These are phyloP conservation scores for Siniperca obscura DNA, from an alignment of 2,797 vertebrate species.

Conservation along the genomic window DNA sequence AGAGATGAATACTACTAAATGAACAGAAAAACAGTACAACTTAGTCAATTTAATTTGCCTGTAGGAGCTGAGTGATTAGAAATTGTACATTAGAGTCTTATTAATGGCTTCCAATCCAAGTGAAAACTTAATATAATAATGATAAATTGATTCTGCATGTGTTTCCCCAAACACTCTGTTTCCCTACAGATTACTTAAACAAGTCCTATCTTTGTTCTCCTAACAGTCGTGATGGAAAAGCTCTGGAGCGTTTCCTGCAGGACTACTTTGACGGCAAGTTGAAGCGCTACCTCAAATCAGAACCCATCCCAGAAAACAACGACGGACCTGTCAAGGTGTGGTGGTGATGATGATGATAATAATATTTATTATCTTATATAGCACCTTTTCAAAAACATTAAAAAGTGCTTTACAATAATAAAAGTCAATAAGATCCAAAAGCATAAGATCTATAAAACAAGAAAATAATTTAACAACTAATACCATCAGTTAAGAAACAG, in stretches of 20 bases:
- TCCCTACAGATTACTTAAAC: neutral
- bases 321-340: constrained; percentile 96
- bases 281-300: constrained; percentile 96
- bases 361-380: too few relatives aligned
- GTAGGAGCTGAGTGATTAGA: neutral
- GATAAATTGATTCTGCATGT: neutral
- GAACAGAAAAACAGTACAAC: neutral
- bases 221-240: constrained; percentile 93
- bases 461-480: too few relatives aligned
- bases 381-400: too few relatives aligned
- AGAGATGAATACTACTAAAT: too few relatives aligned
- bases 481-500: too few relatives aligned
- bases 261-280: constrained; percentile 93
- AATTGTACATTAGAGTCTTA: neutral
- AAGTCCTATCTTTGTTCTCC: neutral
- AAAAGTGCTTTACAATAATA: too few relatives aligned
- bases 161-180: neutral
- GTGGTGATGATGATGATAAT: too few relatives aligned
- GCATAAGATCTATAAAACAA: too few relatives aligned
- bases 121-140: neutral
- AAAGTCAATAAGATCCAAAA: too few relatives aligned
- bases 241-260: constrained; percentile 94
- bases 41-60: neutral
- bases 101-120: neutral
- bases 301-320: constrained; percentile 93